These are phyloP conservation scores for Drosophila tsacasi DNA, from an alignment of 1,140 invertebrate species.

Conservation along the genomic window DNA sequence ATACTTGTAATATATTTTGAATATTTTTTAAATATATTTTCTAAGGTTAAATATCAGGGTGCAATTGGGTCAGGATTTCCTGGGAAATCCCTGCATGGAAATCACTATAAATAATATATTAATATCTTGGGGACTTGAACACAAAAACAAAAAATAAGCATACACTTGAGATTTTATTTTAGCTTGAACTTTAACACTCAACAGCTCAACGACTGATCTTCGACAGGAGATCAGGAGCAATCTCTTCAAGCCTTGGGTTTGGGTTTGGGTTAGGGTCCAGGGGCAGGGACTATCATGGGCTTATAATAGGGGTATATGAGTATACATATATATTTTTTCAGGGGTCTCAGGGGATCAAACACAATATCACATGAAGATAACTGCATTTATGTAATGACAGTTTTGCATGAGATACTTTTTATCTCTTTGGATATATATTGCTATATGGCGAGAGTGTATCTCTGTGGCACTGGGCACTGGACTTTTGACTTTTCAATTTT, in stretches of 20 bases:
- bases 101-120: too few species aligned
- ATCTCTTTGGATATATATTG: constrained; percentile 9
- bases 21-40: background rate
- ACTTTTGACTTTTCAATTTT: constrained; percentile 21
- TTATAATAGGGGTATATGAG: background rate
- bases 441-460: constrained; percentile 6
- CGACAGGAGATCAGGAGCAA: background rate
- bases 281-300: background rate
- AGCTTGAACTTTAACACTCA: constrained; percentile 25
- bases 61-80: background rate
- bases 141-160: constrained; percentile 40
- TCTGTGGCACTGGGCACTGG: constrained; percentile 58
- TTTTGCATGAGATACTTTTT: constrained; percentile 8
- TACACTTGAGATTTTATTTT: constrained; percentile 24
- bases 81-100: background rate
- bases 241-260: constrained; percentile 1
- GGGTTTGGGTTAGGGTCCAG: background rate
- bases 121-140: constrained; percentile 7
- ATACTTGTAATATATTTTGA: background rate
- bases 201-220: constrained; percentile 39
- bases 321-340: background rate
- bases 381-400: constrained; percentile 22
- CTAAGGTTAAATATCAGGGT: background rate
- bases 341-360: constrained; percentile 11
- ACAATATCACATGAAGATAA: constrained; percentile 27